Base-by-base conservation (phyloP, 2,888 invertebrate species). In the Pocota personata region DNA sequence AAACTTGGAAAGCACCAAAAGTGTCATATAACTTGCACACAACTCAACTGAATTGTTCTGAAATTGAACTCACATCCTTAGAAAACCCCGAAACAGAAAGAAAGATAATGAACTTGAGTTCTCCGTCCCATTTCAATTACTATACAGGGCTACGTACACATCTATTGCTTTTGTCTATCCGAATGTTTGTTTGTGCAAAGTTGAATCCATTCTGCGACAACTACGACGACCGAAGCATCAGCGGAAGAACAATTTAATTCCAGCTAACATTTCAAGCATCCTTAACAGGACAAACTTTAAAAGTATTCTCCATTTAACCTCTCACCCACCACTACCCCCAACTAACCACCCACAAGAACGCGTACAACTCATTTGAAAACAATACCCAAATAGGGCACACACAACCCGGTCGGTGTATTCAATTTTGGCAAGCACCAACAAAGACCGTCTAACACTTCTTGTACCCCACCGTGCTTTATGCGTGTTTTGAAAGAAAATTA, bases 71-170 rank as follows among this genome's bases (percentile, higher is more conserved):
- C 40, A 16, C 24, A 50, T 37, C 67, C 30, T 35, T 21, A 12
- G 14, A 21, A 21, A 3, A 1, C 37, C 67, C 10, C 40, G 16
- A 55, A 21, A 43, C 14, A 46, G 14, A 46, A 16, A 10, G 24
- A 37, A 69, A 73, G 79, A 83, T 79, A 84, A 79, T 79, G 83
- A 84, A 75, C 83, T 84, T 84, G 75, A 69, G 69, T 75, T 55
- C 73, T 43, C 21, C 46, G 58, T 84, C 16, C 32, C 48, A 40
- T 79, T 75, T 79, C 79, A 79, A 69, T 83, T 52, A 62, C 43
- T 43, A 21, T 40, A 50, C 76, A 67, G 60, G 66, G 76, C 60
- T 77, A 52, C 50, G 32, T 40, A 30, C 52, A 24, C 32, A 48
- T 48, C 48, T 52, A 27, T 27, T 14, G 19, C 58, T 19, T 48